A percentile compares a stretch with the other conserved stretches of the same genome.
These are phyloP conservation scores for Orestias chungarensis DNA, from an alignment of 2,797 vertebrate species.

Conservation along the genomic window DNA sequence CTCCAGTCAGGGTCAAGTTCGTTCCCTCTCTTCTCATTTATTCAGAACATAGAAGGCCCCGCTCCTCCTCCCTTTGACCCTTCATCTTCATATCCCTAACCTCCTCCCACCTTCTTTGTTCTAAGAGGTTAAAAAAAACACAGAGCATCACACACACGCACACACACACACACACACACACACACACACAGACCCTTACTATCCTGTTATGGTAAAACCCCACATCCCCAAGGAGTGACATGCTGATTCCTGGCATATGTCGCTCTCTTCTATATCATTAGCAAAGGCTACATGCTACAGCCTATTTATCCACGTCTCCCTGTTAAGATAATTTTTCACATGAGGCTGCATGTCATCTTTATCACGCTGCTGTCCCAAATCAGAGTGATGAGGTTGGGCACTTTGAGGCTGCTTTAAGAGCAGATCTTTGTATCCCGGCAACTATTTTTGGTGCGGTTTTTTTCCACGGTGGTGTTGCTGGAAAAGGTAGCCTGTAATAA, in stretches of 20 bases:
- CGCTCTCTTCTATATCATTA: slow-evolving; percentile 72
- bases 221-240: slow-evolving; percentile 74
- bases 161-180: slow-evolving; percentile 13
- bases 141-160: slow-evolving; percentile 22
- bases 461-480: slow-evolving; percentile 58
- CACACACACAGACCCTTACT: slow-evolving; percentile 53
- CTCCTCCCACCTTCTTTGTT: slow-evolving; percentile 41
- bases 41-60: slow-evolving; percentile 57
- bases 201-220: slow-evolving; percentile 78
- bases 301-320: slow-evolving; percentile 63
- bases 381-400: slow-evolving; percentile 57
- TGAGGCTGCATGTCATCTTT: slow-evolving; percentile 68
- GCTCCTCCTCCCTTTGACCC: slow-evolving; percentile 61
- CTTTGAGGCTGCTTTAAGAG: slow-evolving; percentile 42
- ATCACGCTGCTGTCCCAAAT: slow-evolving; percentile 67
- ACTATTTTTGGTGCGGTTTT: slow-evolving; percentile 61
- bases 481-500: slow-evolving; percentile 48
- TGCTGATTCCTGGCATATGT: slow-evolving; percentile 79
- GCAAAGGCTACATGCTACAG: slow-evolving; percentile 58
- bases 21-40: slow-evolving; percentile 63
- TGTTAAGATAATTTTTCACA: slow-evolving; percentile 67
- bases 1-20: slow-evolving; percentile 81
- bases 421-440: slow-evolving; percentile 36
- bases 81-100: slow-evolving; percentile 41
- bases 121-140: slow-evolving; percentile 50